These are phyloP conservation scores for Scytalopus superciliaris DNA, from an alignment of 2,113 vertebrate species.

Conservation along the genomic window DNA sequence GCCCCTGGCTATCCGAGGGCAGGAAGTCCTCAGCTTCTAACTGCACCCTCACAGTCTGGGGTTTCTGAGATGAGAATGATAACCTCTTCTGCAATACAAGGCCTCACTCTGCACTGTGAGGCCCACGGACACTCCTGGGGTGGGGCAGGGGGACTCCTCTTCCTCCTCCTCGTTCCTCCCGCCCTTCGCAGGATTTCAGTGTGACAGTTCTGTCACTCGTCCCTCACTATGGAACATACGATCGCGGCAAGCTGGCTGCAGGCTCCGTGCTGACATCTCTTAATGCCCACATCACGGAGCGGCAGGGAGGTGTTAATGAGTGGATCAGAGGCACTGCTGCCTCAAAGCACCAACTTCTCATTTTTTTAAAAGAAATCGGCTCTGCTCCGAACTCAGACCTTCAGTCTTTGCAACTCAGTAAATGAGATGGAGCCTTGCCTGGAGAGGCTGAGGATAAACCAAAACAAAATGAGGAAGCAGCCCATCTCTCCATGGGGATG, in stretches of 20 bases:
- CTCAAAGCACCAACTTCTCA: slow-evolving; percentile 67
- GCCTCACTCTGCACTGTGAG: neutral
- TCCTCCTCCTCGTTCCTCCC: neutral
- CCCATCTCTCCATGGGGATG: slow-evolving; percentile 57
- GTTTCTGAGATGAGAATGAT: neutral
- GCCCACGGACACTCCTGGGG: neutral
- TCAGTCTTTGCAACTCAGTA: slow-evolving; percentile 60
- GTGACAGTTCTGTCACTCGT: slow-evolving; percentile 77
- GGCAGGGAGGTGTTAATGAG: slow-evolving; percentile 79
- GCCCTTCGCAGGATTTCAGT: slow-evolving; percentile 17
- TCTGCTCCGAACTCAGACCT: slow-evolving; percentile 69
- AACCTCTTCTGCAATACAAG: neutral
- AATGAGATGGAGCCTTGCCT: slow-evolving; percentile 63
- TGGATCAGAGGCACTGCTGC: slow-evolving; percentile 77
- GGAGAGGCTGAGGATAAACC: slow-evolving; percentile 34
- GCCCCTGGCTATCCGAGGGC: neutral
- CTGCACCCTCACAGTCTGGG: neutral
- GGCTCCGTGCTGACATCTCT: slow-evolving; percentile 76
- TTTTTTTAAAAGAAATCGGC: slow-evolving; percentile 44
- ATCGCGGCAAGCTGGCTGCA: slow-evolving; percentile 75
- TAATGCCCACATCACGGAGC: slow-evolving; percentile 76
- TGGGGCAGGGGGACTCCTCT: neutral
- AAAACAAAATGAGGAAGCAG: slow-evolving; percentile 59
- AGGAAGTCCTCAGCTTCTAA: neutral
- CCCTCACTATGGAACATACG: slow-evolving; percentile 70